These are phyloP conservation scores for Mnemiopsis leidyi DNA, from an alignment of 37 sponge, comb jelly and placozoan species.

Conservation along the genomic window DNA sequence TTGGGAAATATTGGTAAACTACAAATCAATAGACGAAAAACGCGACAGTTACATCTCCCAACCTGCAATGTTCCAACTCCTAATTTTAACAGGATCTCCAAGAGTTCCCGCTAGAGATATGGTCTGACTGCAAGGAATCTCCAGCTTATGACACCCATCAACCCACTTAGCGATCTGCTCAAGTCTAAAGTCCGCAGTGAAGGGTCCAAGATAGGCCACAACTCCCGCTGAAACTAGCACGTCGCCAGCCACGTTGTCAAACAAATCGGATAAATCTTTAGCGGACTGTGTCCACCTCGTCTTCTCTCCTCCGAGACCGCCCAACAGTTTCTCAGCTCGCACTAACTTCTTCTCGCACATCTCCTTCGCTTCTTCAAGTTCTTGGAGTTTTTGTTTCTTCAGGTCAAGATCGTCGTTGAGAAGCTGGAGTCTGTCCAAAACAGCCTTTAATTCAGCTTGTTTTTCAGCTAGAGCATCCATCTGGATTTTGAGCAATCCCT, in stretches of 20 bases:
- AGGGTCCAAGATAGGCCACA: slow-evolving; percentile 96
- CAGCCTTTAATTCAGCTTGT: slow-evolving; percentile 82
- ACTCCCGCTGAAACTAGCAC: slow-evolving; percentile 92
- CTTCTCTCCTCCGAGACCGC: slow-evolving; percentile 98
- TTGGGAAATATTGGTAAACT: too few relatives aligned
- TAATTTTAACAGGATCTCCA: slow-evolving; percentile 93
- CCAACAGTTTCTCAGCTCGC: slow-evolving; percentile 94
- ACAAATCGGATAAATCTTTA: slow-evolving; percentile 76
- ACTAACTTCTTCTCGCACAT: slow-evolving; percentile 92
- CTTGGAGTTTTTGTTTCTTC: slow-evolving; percentile 74
- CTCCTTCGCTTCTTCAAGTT: slow-evolving; percentile 86
- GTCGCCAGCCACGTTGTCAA: slow-evolving; percentile 87
- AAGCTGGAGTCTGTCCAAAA: slow-evolving; percentile 82
- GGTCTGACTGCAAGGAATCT: slow-evolving; percentile 77
- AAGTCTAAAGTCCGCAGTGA: slow-evolving; percentile 91
- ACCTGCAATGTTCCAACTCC: slow-evolving; percentile 94
- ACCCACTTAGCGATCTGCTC: slow-evolving; percentile 86
- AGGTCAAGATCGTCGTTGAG: slow-evolving; percentile 90
- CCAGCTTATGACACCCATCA: slow-evolving; percentile 75
- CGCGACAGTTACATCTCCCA: too few relatives aligned
- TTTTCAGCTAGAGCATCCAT: slow-evolving; percentile 92
- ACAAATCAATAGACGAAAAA: too few relatives aligned
- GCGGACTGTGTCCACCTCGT: slow-evolving; percentile 92
- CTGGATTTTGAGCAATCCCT: slow-evolving; percentile 83
- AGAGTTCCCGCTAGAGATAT: slow-evolving; percentile 86